Conservation (phyloP, 1,140 invertebrate species). For the Lepidostoma basale region DNA sequence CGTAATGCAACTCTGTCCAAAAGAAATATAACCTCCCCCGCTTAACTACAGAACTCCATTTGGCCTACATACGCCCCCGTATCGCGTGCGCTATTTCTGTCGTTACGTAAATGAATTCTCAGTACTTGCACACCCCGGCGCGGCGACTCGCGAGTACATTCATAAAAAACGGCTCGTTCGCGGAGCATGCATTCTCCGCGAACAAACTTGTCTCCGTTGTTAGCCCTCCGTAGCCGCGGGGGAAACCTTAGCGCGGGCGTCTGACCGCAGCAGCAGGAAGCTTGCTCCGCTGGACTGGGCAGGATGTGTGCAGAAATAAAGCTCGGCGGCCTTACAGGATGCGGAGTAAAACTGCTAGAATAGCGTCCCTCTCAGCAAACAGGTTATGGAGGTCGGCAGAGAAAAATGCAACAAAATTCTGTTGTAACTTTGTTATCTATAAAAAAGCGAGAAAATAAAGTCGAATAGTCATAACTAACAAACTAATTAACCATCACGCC, state of each 20-base stretch:
- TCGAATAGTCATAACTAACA: too few relatives aligned
- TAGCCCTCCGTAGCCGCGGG: too few relatives aligned
- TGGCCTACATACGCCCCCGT: not conserved
- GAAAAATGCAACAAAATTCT: too few relatives aligned
- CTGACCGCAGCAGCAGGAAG: constrained; percentile 5
- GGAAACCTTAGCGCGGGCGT: not conserved
- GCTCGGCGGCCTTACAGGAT: too few relatives aligned
- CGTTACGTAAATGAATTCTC: constrained; percentile 8
- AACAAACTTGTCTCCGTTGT: too few relatives aligned
- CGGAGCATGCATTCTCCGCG: constrained; percentile 9
- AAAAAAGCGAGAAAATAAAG: too few relatives aligned
- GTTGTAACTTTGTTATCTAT: too few relatives aligned
- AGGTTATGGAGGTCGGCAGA: too few relatives aligned
- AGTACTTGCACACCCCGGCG: not conserved
- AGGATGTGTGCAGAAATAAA: constrained; percentile 1
- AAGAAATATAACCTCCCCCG: not conserved
- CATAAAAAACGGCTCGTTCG: constrained; percentile 8
- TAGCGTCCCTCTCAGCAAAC: too few relatives aligned
- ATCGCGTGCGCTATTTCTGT: not conserved
- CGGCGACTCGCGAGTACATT: not conserved
- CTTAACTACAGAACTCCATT: not conserved
- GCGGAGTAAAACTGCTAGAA: not conserved
- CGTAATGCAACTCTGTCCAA: not conserved
- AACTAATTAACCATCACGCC: too few relatives aligned
- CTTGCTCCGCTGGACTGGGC: not conserved